Evolutionary conservation across 2,113 vertebrate genomes (phyloP), one percentile per base, ranked within the genome.

Genomic region (Ailurus styani): DNA sequence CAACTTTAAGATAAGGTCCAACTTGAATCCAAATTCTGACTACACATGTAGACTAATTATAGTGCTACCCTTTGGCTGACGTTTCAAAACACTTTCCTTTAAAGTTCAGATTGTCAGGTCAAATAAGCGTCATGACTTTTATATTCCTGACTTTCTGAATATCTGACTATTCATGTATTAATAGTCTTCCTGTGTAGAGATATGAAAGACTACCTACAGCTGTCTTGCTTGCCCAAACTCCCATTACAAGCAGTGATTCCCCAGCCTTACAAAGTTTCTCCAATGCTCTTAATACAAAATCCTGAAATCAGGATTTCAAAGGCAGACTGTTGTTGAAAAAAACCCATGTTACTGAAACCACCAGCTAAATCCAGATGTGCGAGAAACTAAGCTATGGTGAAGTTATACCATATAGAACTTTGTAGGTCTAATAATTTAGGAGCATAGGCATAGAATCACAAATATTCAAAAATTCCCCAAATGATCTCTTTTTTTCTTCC

Each of bases 291-390:
- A 64, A 77, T 0, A 90, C 11, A 57, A 90, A 93, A 85, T 86
- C 17, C 40, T 89, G 7, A 90, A 95, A 60, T 14, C 18, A n/a
- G n/a, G n/a, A n/a, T n/a, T n/a, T n/a, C n/a, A 34, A 96, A 91
- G 31, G 6, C 77, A 87, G 60, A 90, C 0, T n/a, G 15, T 37
- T 78, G 2, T 23, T 66, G 18, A 25, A 62, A 52, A 85, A 85
- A 92, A 3, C 12, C 31, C 25, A 12, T 73, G 25, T 75, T 90
- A 40, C 47, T 83, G 9, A 83, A 93, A 13, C 17, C 45, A 94
- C 21, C 42, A 94, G 90, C 81, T 77, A 77, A 95, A 72, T 86
- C 25, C 72, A 96, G 82, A 81, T 93, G 64, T 94, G 52, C 6
- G 91, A 92, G 90, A 70, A 62, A 29, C n/a, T 27, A 97, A 96